Base-by-base conservation (phyloP, 2,888 invertebrate genomes). In the Lasioglossum lativentre region DNA sequence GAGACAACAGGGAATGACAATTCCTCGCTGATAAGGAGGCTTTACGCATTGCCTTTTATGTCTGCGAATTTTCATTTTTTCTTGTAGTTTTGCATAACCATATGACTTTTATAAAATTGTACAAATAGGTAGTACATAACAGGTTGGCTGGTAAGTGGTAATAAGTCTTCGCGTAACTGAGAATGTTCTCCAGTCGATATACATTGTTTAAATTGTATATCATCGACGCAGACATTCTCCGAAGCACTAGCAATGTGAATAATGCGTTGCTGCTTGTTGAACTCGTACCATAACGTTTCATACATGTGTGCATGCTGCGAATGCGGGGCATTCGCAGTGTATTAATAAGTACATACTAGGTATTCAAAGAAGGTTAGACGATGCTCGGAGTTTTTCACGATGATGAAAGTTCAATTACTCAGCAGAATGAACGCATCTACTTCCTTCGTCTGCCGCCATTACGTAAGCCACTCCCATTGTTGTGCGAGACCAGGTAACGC, bases 391-490 rank as follows among this genome's bases (percentile, higher is more conserved):
- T 68, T 68, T 71, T 75, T 75, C 59, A 42, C 19, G 71, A 83
- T 42, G 38, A 19, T 16, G 68, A 45, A 40, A 27, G 34, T 59
- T 81, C 30, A 77, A 83, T 76, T 74, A 59, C 40, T 47, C 45
- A 30, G 14, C 40, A 4, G 10, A 16, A 27, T 45, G 19, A 38
- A 34, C 56, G 66, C 45, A 73, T 83, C 19, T 5, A 59, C 68
- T 47, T 59, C 68, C 30, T 59, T 56, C 38, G 4, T 16, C 42
- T 19, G 40, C 34, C 40, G 38, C 5, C 23, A 66, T 78, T 78
- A 27, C 72, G 63, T 56, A 84, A 83, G 23, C 12, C 10, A 6
- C 19, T 27, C 52, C 68, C 34, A 56, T 85, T 72, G 34, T 71
- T 19, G 42, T 34, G 6, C 10, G 77, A 34, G 63, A 68, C 42